These are phyloP conservation scores for Coregonus ussuriensis DNA, from an alignment of 2,797 vertebrate genomes.

Conservation along the genomic window DNA sequence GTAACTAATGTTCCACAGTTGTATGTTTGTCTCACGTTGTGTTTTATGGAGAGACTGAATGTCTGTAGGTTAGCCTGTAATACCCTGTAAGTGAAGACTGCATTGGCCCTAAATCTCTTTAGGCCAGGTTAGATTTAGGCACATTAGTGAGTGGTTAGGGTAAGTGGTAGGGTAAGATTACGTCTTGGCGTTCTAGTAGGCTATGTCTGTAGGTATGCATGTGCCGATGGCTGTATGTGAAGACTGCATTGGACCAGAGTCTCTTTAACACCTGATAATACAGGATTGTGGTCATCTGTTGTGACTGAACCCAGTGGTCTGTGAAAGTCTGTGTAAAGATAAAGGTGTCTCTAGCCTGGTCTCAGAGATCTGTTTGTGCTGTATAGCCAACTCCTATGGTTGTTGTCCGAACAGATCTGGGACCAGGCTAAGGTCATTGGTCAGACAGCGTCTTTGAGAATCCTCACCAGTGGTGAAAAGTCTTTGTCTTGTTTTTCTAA, in stretches of 20 bases:
- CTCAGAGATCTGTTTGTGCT: neutral
- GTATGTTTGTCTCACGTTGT: conserved; percentile 42
- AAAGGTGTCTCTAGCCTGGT: neutral
- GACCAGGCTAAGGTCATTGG: neutral
- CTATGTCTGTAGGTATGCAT: neutral
- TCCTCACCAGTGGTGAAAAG: conserved; percentile 33
- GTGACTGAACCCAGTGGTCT: neutral
- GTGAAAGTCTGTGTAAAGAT: neutral
- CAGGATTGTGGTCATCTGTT: neutral
- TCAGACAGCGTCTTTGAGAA: conserved; percentile 28
- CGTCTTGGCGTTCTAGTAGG: neutral
- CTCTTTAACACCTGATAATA: neutral
- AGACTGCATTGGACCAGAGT: neutral
- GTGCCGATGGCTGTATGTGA: neutral
- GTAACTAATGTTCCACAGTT: conserved; percentile 32
- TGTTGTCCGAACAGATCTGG: neutral
- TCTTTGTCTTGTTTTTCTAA: conserved; percentile 21
- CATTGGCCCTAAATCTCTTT: neutral
- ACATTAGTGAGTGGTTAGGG: neutral
- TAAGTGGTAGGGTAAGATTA: neutral
- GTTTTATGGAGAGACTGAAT: conserved; percentile 24
- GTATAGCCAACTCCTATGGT: neutral
- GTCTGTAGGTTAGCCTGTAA: conserved; percentile 21
- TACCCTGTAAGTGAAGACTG: neutral
- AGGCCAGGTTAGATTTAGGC: neutral